Percentiles rank a stretch among this genome's conserved stretches.
phyloP scores from a whole-genome alignment of 2,888 invertebrate species.

The Dromius quadrimaculatus region DNA sequence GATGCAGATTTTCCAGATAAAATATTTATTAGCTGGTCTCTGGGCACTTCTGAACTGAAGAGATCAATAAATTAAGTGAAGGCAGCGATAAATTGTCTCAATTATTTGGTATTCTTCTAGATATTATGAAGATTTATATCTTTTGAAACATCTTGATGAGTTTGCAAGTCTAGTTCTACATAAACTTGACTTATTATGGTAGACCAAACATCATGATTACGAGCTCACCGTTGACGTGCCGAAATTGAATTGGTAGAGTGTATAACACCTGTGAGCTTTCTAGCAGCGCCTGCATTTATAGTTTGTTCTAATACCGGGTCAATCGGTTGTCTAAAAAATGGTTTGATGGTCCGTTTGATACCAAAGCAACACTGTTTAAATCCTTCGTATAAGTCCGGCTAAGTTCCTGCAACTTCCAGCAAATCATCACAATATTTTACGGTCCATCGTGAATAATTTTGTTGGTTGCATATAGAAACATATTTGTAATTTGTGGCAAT shows the following conservation, averaged over 20 bases:
- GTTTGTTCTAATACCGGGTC: conserved; percentile 61
- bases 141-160: conserved; percentile 53
- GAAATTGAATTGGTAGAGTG: conserved; percentile 58
- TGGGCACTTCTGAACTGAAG: conserved; percentile 53
- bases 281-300: conserved; percentile 60
- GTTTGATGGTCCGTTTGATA: conserved; percentile 59
- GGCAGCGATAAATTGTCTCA: conserved; percentile 13
- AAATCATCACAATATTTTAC: conserved; percentile 57
- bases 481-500: conserved; percentile 57
- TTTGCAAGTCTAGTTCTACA: conserved; percentile 55
- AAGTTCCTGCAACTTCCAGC: conserved; percentile 58
- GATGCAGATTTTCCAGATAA: too few species aligned
- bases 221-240: conserved; percentile 57
- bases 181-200: conserved; percentile 56
- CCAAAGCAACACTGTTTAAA: too few species aligned
- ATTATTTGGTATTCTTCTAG: conserved; percentile 27
- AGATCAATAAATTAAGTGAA: conserved; percentile 55
- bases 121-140: conserved; percentile 52
- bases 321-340: conserved; percentile 60
- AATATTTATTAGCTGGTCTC: too few species aligned
- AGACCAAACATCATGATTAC: conserved; percentile 55
- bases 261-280: conserved; percentile 56
- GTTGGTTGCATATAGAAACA: conserved; percentile 60
- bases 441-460: conserved; percentile 60
- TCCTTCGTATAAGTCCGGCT: too few species aligned